These are phyloP conservation scores for Mastomys natalensis DNA, from an alignment of 2,113 vertebrate species.

Conservation along the genomic window DNA sequence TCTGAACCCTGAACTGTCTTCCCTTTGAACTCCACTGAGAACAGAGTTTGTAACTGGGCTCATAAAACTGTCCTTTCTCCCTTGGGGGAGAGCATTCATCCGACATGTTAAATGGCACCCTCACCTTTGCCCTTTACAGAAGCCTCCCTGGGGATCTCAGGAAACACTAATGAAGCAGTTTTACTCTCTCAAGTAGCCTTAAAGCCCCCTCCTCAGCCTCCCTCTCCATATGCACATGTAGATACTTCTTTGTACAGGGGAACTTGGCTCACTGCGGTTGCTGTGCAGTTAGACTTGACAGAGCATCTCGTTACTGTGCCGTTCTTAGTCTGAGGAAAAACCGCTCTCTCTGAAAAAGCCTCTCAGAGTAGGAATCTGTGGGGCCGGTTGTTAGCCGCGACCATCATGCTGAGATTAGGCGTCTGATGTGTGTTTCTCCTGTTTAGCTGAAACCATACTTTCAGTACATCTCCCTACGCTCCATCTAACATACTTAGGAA, in stretches of 20 bases:
- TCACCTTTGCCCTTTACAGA: constrained; percentile 16
- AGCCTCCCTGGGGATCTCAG: neutral
- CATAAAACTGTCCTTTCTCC: neutral
- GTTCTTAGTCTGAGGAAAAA: neutral
- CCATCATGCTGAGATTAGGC: neutral
- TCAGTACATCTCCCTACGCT: neutral
- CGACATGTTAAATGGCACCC: neutral
- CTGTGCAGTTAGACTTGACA: neutral
- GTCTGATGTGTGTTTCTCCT: neutral
- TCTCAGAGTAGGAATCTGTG: neutral
- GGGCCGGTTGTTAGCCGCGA: neutral
- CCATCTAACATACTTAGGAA: neutral
- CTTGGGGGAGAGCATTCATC: neutral
- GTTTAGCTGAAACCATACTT: neutral
- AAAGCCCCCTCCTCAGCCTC: neutral
- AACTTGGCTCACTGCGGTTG: neutral
- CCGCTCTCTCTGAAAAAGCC: neutral
- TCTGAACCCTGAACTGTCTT: neutral
- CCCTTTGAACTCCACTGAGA: neutral
- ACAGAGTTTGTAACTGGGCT: neutral
- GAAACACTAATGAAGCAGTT: neutral
- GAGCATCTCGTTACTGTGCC: neutral
- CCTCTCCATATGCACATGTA: rapidly evolving
- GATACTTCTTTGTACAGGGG: neutral
- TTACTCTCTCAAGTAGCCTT: constrained; percentile 25